phyloP scores from a whole-genome alignment of 2,888 invertebrate species.

The Hipparchia sbordonii region DNA sequence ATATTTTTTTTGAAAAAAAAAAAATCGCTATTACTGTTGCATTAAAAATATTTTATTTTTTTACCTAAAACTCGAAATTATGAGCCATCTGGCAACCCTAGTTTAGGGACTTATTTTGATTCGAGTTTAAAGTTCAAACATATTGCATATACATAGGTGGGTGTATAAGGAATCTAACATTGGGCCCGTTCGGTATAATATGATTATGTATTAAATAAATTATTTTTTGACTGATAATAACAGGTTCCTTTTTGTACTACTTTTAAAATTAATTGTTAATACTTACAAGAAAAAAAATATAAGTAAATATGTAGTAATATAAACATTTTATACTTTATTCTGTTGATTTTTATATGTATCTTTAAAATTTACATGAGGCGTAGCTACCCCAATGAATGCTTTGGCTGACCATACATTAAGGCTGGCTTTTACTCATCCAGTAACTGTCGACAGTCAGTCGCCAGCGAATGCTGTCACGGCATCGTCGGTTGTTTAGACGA shows the following conservation, averaged over 20 bases:
- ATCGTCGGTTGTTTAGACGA: too few species aligned
- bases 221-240: slow-evolving; percentile 49
- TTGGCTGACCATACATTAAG: too few species aligned
- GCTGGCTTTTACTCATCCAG: too few species aligned
- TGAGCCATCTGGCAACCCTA: background rate
- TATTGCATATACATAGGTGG: slow-evolving; percentile 9
- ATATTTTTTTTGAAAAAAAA: too few species aligned
- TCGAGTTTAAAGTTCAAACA: slow-evolving; percentile 17
- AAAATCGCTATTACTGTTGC: too few species aligned
- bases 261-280: slow-evolving; percentile 30
- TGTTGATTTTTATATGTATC: slow-evolving; percentile 29
- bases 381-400: background rate
- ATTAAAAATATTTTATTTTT: background rate
- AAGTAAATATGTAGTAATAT: slow-evolving; percentile 35
- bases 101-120: slow-evolving; percentile 21
- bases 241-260: slow-evolving; percentile 42
- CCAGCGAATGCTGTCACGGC: too few species aligned
- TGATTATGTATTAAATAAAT: slow-evolving; percentile 32
- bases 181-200: slow-evolving; percentile 26
- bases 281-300: slow-evolving; percentile 32
- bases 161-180: slow-evolving; percentile 26
- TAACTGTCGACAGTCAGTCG: too few species aligned
- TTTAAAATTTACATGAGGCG: slow-evolving; percentile 12
- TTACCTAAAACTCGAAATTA: background rate
- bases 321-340: slow-evolving; percentile 30